phyloP scores from a whole-genome alignment of 2,113 vertebrate genomes.

The Chloropsis cyanopogon region DNA sequence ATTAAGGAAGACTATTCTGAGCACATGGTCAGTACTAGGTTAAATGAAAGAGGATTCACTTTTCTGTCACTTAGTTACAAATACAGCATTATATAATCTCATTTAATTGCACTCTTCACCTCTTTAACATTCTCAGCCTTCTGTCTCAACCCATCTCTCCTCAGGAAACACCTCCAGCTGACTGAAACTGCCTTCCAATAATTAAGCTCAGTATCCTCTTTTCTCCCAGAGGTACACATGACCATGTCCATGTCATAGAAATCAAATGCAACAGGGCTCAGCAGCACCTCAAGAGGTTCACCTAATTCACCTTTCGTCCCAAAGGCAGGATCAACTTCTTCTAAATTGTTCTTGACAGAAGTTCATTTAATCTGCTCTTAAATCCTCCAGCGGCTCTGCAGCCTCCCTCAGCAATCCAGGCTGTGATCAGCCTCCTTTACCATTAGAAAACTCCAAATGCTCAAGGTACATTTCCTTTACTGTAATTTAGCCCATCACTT shows the following conservation, averaged over 20 bases:
- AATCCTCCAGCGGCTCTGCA: background rate
- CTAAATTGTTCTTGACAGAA: slow-evolving; percentile 52
- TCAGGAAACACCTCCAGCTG: background rate
- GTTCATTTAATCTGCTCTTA: slow-evolving; percentile 53
- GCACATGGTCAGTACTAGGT: background rate
- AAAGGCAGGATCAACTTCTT: slow-evolving; percentile 46
- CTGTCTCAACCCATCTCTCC: background rate
- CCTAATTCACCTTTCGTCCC: background rate
- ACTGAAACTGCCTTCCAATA: background rate
- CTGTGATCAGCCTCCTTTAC: background rate
- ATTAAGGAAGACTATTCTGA: background rate
- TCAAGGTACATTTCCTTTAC: background rate
- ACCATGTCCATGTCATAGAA: background rate
- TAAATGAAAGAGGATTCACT: background rate
- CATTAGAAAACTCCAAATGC: slow-evolving; percentile 8
- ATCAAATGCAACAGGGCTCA: slow-evolving; percentile 40
- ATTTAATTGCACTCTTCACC: slow-evolving; percentile 22
- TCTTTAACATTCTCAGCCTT: background rate
- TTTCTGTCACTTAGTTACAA: slow-evolving; percentile 23
- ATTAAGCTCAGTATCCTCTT: background rate
- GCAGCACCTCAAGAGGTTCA: slow-evolving; percentile 33
- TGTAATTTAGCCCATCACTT: slow-evolving; percentile 7
- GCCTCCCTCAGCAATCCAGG: background rate
- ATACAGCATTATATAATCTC: background rate
- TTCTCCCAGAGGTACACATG: background rate